These are phyloP conservation scores for Torymus tubicola DNA, from an alignment of 2,888 invertebrate species.

Conservation along the genomic window DNA sequence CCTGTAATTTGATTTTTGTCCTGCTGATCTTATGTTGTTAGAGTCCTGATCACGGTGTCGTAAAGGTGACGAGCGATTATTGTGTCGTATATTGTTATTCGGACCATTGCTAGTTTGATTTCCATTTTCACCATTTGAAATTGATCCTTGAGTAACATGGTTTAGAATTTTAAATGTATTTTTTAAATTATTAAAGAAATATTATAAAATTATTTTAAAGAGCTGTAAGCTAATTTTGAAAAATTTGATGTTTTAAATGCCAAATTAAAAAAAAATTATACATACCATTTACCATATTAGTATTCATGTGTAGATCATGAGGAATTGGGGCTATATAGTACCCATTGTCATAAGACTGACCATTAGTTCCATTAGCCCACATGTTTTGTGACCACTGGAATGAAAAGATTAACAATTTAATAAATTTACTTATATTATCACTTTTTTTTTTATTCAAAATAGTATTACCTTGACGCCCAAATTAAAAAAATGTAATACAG, in stretches of 20 bases:
- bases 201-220: too few species aligned
- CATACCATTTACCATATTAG: conserved; percentile 46
- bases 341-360: conserved; percentile 46
- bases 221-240: too few species aligned
- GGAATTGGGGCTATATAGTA: conserved; percentile 46
- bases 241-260: too few species aligned
- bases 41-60: conserved; percentile 44
- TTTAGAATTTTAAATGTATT: too few species aligned
- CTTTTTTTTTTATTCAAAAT: conserved; percentile 25
- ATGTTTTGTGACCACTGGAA: conserved; percentile 52
- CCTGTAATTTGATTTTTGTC: conserved; percentile 46
- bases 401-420: conserved; percentile 18
- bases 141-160: conserved; percentile 5
- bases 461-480: conserved; percentile 79
- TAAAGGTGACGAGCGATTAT: conserved; percentile 42
- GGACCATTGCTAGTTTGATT: conserved; percentile 21
- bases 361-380: conserved; percentile 49
- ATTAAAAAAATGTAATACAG: conserved; percentile 83
- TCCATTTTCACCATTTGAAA: conserved; percentile 29
- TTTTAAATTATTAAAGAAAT: too few species aligned
- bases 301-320: conserved; percentile 28
- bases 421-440: conserved; percentile 13
- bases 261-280: background rate
- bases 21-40: conserved; percentile 37
- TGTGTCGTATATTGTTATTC: conserved; percentile 50